These are phyloP conservation scores for Drosophila novamexicana DNA, from an alignment of 1,140 invertebrate genomes.

Conservation along the genomic window DNA sequence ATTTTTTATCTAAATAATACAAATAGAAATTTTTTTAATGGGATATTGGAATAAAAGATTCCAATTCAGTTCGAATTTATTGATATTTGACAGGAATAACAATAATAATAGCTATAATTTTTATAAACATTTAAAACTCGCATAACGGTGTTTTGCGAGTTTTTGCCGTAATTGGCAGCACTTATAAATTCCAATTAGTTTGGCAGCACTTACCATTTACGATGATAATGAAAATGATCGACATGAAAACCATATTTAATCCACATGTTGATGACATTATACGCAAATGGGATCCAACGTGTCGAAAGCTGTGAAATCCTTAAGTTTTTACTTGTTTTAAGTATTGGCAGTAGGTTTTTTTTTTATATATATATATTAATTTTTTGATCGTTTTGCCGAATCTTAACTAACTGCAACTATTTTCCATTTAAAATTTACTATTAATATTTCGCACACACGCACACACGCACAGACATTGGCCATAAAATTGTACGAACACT, in stretches of 20 bases:
- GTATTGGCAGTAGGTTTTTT: constrained; percentile 10
- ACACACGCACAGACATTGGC: constrained; percentile 24
- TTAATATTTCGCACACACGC: constrained; percentile 12
- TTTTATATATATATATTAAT: background rate
- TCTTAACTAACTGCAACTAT: constrained; percentile 19
- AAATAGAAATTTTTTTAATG: no score
- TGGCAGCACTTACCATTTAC: constrained; percentile 76
- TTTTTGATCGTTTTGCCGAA: background rate
- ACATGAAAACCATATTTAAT: constrained; percentile 83
- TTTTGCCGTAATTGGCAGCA: no score
- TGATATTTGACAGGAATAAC: no score
- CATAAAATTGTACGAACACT: constrained; percentile 56
- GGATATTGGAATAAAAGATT: no score
- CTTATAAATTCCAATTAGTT: background rate
- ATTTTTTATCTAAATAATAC: no score
- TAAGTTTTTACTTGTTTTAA: constrained; percentile 8
- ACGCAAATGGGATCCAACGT: constrained; percentile 71
- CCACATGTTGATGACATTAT: constrained; percentile 84
- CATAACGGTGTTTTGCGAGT: no score
- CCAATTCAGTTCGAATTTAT: no score
- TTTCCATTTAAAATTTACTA: constrained; percentile 48
- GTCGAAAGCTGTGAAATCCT: constrained; percentile 40
- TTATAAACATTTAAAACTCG: no score
- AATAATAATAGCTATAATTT: no score
- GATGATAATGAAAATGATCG: constrained; percentile 84